Evolutionary conservation across 1,140 invertebrate genomes (phyloP).

Genomic region (Diabrotica virgifera): DNA sequence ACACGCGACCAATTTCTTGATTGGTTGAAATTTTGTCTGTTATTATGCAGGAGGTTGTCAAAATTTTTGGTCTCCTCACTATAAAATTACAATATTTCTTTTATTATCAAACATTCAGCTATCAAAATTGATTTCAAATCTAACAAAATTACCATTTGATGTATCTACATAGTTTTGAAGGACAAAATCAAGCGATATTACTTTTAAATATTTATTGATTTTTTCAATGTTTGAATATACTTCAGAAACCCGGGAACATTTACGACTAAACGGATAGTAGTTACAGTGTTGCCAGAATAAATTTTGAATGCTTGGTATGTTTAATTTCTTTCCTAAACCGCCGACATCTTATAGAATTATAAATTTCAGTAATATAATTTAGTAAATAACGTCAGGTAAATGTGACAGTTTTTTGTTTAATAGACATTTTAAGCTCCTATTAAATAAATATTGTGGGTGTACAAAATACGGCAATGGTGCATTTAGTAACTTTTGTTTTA

Average conservation of each 20-base stretch:
- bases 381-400: too few relatives aligned
- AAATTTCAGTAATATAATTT: too few relatives aligned
- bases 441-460: too few relatives aligned
- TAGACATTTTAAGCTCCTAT: too few relatives aligned
- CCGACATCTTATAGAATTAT: neutral
- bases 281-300: conserved; percentile 24
- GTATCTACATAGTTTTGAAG: neutral
- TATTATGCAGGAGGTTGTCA: conserved; percentile 42
- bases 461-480: neutral
- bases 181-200: neutral
- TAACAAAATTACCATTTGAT: too few relatives aligned
- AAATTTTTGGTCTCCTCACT: conserved; percentile 34
- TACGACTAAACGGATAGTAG: conserved; percentile 30
- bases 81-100: neutral
- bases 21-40: conserved; percentile 34
- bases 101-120: too few relatives aligned
- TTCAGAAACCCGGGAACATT: conserved; percentile 14
- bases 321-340: neutral
- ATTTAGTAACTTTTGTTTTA: neutral
- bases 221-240: conserved; percentile 13
- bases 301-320: neutral
- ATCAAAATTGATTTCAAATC: too few relatives aligned
- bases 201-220: conserved; percentile 17
- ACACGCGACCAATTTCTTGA: conserved; percentile 16
- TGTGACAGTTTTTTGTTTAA: too few relatives aligned